Conservation (phyloP, 2,797 vertebrate species). For the Aphelocoma californica region DNA sequence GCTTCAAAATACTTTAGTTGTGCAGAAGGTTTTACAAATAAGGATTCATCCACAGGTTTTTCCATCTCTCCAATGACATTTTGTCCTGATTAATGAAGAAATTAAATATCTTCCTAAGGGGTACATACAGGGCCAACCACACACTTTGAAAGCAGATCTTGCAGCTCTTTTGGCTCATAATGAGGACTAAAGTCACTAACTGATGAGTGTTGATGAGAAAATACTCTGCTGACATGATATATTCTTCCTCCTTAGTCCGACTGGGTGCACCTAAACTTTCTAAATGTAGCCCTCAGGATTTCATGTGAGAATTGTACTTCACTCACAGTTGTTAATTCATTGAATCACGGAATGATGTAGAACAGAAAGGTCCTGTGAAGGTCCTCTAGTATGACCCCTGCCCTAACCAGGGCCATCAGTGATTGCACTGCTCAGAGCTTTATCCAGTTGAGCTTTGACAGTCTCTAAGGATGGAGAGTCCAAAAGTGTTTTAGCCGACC, state of each 20-base stretch:
- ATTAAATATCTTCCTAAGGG: not conserved
- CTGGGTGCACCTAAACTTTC: not conserved
- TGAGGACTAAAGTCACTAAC: not conserved
- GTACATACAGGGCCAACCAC: not conserved
- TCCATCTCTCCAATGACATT: not conserved
- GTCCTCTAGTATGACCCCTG: not conserved
- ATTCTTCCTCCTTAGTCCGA: not conserved
- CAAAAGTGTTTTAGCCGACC: not conserved
- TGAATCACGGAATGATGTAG: not conserved
- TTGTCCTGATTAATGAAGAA: not conserved
- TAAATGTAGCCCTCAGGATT: not conserved
- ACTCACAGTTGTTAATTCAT: not conserved
- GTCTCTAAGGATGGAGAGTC: not conserved
- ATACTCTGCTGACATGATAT: not conserved
- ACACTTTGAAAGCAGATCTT: not conserved
- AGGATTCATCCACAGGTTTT: not conserved
- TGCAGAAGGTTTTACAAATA: not conserved
- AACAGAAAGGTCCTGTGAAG: not conserved
- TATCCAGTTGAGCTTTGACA: not conserved
- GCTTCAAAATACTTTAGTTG: not conserved
- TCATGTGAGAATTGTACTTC: not conserved
- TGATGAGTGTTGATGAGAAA: not conserved
- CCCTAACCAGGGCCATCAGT: not conserved
- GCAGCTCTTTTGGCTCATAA: not conserved
- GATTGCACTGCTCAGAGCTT: not conserved